Conservation (phyloP, 2,113 vertebrate genomes). For the Genyomyrus donnyi region DNA sequence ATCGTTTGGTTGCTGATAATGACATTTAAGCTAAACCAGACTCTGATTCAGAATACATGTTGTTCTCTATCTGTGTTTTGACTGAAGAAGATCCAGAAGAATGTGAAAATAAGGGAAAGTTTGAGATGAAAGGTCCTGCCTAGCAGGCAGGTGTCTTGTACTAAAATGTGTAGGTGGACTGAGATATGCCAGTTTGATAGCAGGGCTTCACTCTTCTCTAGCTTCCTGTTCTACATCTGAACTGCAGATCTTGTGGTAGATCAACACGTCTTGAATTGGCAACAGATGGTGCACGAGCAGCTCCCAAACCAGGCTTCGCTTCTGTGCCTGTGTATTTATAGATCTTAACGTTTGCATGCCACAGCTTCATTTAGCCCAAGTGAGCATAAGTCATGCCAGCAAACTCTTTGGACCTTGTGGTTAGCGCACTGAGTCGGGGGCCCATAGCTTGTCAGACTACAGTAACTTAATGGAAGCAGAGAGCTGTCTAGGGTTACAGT, state of each 20-base stretch:
- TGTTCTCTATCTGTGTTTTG: neutral
- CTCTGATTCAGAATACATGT: neutral
- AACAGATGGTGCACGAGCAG: neutral
- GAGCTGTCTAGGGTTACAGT: neutral
- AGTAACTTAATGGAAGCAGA: neutral
- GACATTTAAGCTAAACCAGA: neutral
- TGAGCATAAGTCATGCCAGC: neutral
- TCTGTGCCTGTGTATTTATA: neutral
- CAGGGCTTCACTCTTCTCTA: neutral
- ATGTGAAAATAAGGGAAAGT: neutral
- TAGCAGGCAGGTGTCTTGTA: neutral
- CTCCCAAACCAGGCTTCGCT: neutral
- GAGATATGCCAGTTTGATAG: neutral
- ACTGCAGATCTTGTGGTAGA: neutral
- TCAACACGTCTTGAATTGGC: neutral
- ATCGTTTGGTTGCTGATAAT: neutral
- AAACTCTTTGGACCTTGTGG: neutral
- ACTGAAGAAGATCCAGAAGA: neutral
- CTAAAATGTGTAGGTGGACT: neutral
- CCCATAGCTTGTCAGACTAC: neutral
- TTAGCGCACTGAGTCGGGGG: neutral
- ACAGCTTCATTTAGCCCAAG: neutral
- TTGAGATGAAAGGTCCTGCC: neutral
- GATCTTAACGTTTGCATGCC: neutral
- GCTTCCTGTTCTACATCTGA: conserved; percentile 14